Conservation (phyloP, 2,888 invertebrate species). For the Drosophila kuntzei region DNA sequence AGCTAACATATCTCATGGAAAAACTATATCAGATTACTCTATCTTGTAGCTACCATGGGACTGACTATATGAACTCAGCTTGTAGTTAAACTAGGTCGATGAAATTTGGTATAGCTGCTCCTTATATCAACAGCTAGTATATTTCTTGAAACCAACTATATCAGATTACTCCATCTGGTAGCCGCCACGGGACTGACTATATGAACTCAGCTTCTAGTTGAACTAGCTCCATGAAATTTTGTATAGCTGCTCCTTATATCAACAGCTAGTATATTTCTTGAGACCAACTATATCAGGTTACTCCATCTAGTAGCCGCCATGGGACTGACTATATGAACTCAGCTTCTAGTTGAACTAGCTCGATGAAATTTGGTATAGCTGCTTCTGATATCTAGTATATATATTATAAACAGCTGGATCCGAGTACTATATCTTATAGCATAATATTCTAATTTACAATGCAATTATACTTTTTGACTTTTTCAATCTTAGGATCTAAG, state of each 20-base stretch:
- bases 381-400: background rate
- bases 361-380: background rate
- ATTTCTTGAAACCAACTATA: background rate
- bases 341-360: background rate
- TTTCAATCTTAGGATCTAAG: background rate
- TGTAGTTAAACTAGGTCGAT: background rate
- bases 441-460: too few species aligned
- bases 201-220: too few species aligned
- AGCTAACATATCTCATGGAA: background rate
- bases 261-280: background rate
- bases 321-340: background rate
- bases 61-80: constrained; percentile 1
- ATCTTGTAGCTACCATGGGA: background rate
- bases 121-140: background rate
- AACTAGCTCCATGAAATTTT: too few species aligned
- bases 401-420: background rate
- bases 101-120: background rate
- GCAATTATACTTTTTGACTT: too few species aligned
- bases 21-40: background rate
- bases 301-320: background rate
- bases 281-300: background rate
- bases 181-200: background rate
- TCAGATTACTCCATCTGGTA: background rate
- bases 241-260: background rate
- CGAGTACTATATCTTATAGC: background rate